Evolutionary conservation across 2,888 invertebrate genomes (phyloP).

Genomic region (Bellardia pandia): DNA sequence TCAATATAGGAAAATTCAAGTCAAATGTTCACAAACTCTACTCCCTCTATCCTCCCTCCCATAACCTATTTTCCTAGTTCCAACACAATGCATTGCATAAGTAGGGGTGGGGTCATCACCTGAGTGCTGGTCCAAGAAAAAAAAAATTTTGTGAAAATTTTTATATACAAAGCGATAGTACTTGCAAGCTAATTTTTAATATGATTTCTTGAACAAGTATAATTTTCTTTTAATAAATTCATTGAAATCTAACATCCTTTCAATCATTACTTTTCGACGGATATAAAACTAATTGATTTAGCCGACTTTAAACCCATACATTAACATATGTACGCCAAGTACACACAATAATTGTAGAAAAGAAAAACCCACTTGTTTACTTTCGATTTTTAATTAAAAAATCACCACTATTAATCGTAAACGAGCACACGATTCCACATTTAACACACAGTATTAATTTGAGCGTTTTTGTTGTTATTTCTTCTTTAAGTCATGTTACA

Average conservation of each 20-base stretch:
- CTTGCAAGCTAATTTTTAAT: no score
- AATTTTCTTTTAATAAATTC: neutral
- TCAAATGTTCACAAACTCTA: no score
- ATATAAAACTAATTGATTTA: slow-evolving; percentile 40
- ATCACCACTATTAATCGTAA: slow-evolving; percentile 29
- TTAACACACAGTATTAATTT: slow-evolving; percentile 2
- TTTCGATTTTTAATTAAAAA: slow-evolving; percentile 66
- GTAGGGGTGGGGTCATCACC: no score
- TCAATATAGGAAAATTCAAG: no score
- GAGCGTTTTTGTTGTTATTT: slow-evolving; percentile 30
- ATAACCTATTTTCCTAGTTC: no score
- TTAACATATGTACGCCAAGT: slow-evolving; percentile 7
- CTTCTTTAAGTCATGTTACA: slow-evolving; percentile 29
- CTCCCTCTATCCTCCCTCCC: no score
- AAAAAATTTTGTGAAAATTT: no score
- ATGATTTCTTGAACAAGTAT: no score
- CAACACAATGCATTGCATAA: no score
- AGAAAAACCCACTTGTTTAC: slow-evolving; percentile 59
- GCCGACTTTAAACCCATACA: neutral
- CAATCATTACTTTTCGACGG: slow-evolving; percentile 43
- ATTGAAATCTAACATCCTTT: neutral
- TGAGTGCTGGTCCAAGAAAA: no score
- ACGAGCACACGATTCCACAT: neutral
- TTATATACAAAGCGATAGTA: no score
- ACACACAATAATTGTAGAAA: neutral